phyloP scores from a whole-genome alignment of 2,888 invertebrate genomes.

The Alsophila aescularia region DNA sequence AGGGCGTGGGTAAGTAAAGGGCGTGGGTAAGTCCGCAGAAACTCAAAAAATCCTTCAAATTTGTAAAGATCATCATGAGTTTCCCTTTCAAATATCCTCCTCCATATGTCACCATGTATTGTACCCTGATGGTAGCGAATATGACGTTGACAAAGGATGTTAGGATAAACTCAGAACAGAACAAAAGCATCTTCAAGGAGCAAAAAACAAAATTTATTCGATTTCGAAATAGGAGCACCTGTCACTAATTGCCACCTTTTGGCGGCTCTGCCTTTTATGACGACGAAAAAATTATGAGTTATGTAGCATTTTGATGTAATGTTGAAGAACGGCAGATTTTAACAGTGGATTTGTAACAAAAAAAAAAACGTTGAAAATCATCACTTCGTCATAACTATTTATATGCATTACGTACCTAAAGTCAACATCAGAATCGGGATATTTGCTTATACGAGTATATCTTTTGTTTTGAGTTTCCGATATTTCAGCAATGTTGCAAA shows the following conservation, averaged over 20 bases:
- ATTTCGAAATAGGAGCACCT: conserved; percentile 74
- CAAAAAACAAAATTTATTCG: conserved; percentile 71
- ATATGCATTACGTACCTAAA: too few relatives aligned
- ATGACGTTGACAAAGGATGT: conserved; percentile 79
- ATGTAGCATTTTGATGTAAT: conserved; percentile 22
- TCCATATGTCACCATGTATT: conserved; percentile 78
- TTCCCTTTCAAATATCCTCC: conserved; percentile 52
- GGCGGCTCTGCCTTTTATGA: conserved; percentile 70
- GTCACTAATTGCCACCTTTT: conserved; percentile 83
- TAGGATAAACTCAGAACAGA: conserved; percentile 67
- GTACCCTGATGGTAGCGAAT: conserved; percentile 73
- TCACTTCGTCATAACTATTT: too few relatives aligned
- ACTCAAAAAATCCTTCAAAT: conserved; percentile 54
- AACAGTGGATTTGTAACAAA: not conserved
- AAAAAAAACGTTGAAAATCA: too few relatives aligned
- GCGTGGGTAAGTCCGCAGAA: conserved; percentile 57
- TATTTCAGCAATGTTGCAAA: too few relatives aligned
- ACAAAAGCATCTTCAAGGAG: conserved; percentile 59
- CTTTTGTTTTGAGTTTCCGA: too few relatives aligned
- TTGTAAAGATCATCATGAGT: conserved; percentile 75
- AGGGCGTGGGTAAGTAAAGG: conserved; percentile 52
- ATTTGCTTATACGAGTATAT: not conserved
- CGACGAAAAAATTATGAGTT: conserved; percentile 38
- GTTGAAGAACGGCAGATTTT: conserved; percentile 5
- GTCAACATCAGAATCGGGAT: too few relatives aligned